phyloP scores from a whole-genome alignment of 2,797 vertebrate species.

The Cynodonichthys magdalenae region DNA sequence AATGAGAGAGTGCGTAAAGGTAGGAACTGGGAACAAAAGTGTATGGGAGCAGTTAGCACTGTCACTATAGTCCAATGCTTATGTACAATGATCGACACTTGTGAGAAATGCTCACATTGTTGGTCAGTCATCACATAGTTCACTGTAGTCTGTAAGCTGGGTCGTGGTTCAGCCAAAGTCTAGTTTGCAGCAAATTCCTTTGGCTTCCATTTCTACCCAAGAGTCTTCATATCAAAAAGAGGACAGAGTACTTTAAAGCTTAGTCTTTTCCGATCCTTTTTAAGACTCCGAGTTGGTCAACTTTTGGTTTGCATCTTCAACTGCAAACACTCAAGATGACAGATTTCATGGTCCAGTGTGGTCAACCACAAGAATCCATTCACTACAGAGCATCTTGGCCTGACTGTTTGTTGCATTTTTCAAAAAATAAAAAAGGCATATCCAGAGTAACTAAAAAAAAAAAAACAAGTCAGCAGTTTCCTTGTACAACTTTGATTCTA shows the following conservation, averaged over 20 bases:
- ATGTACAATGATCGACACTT: slow-evolving; percentile 67
- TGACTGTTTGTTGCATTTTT: slow-evolving; percentile 40
- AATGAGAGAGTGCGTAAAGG: slow-evolving; percentile 58
- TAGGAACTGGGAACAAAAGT: slow-evolving; percentile 43
- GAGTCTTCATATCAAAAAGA: slow-evolving; percentile 22
- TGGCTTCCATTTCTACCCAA: slow-evolving; percentile 26
- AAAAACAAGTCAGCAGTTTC: slow-evolving; percentile 52
- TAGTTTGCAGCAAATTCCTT: slow-evolving; percentile 51
- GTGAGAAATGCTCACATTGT: slow-evolving; percentile 49
- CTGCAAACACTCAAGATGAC: slow-evolving; percentile 70
- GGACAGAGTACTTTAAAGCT: slow-evolving; percentile 82
- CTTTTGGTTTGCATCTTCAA: slow-evolving; percentile 61
- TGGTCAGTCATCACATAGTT: slow-evolving; percentile 54
- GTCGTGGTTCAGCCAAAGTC: slow-evolving; percentile 32
- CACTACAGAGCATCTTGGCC: slow-evolving; percentile 61
- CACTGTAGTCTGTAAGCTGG: slow-evolving; percentile 20
- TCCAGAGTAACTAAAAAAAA: slow-evolving; percentile 60
- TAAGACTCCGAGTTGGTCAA: slow-evolving; percentile 40
- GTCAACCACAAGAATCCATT: slow-evolving; percentile 45
- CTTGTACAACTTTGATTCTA: slow-evolving; percentile 58
- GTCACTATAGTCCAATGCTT: slow-evolving; percentile 53
- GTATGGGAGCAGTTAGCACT: slow-evolving; percentile 50
- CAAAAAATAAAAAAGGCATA: slow-evolving; percentile 59
- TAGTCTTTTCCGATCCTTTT: slow-evolving; percentile 69
- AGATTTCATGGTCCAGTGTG: slow-evolving; percentile 46